Evolutionary conservation across 2,797 vertebrate species (phyloP), one percentile per base, ranked within the genome.

Genomic region (Champsocephalus esox): DNA sequence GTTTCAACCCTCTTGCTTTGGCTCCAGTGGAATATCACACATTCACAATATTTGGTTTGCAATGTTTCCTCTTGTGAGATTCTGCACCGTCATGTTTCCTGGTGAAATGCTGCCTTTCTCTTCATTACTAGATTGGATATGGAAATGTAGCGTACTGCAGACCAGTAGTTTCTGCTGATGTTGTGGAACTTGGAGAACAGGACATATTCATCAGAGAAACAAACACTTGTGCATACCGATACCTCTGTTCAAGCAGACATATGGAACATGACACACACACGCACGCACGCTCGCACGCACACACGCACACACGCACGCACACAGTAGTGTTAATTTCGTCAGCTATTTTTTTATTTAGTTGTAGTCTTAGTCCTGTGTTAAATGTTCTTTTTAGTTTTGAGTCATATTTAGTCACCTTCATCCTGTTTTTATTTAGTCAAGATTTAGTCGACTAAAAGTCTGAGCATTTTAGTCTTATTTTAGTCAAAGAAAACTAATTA

Each of bases 61-160:
- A 72, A 78, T 81, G 70, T 86, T 85, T 83, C 79, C 67, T 75
- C 75, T 70, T 71, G 67, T 84, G 78, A 75, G 87, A 90, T 81
- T 87, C 51, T 87, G 88, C 80, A 75, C 73, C 34, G 73, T 74
- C 72, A 78, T 81, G 70, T 86, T 85, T 83, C 79, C 67, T 70
- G 73, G 66, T 84, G 78, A 75, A 88, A 90, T 82, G 86, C 51
- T 87, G 89, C 80, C 74, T 70, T 63, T 69, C 72, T 82, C 59
- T 24, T 86, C 86, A 87, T 70, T 87, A 77, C 67, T 77, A 86
- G 86, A 92, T 89, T 92, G 89, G 82, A 90, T 92, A 91, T 90
- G 87, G 85, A 92, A 90, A 93, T 90, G 85, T 61, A 63, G 71
- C 80, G 55, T 43, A 21, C 75, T 77, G 82, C 80, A 81, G 82